phyloP scores from a whole-genome alignment of 2,113 vertebrate species.

The Heterochromis multidens region DNA sequence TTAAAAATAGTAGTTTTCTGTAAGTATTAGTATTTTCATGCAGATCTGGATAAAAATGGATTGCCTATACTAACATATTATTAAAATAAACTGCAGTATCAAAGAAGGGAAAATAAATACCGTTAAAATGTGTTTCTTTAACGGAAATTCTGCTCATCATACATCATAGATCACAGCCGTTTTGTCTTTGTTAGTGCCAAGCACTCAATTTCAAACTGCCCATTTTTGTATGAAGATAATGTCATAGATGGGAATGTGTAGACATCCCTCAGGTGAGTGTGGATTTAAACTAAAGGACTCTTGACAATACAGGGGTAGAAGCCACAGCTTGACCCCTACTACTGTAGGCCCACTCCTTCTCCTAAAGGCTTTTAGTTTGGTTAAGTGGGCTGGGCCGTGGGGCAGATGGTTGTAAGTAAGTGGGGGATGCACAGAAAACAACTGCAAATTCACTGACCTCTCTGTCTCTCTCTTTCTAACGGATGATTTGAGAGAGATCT shows the following conservation, averaged over 20 bases:
- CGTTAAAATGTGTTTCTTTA: neutral
- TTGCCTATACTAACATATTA: neutral
- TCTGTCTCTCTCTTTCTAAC: constrained; percentile 1
- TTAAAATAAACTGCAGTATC: neutral
- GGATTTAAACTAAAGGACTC: constrained; percentile 5
- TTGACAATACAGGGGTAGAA: constrained; percentile 2
- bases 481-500: constrained; percentile 42
- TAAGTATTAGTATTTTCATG: neutral
- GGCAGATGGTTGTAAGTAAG: constrained; percentile 36
- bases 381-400: constrained; percentile 35
- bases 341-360: constrained; percentile 1
- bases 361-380: constrained; percentile 42
- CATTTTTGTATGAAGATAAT: neutral
- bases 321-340: constrained; percentile 16
- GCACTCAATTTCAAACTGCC: neutral
- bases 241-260: neutral
- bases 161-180: neutral
- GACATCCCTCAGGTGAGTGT: neutral
- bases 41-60: neutral
- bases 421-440: constrained; percentile 10
- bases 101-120: no score
- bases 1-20: neutral
- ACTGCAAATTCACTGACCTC: constrained; percentile 26
- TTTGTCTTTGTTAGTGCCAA: neutral
- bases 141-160: neutral